Base-by-base conservation (phyloP, 2,113 vertebrate genomes). In the Crotalus viridis region DNA sequence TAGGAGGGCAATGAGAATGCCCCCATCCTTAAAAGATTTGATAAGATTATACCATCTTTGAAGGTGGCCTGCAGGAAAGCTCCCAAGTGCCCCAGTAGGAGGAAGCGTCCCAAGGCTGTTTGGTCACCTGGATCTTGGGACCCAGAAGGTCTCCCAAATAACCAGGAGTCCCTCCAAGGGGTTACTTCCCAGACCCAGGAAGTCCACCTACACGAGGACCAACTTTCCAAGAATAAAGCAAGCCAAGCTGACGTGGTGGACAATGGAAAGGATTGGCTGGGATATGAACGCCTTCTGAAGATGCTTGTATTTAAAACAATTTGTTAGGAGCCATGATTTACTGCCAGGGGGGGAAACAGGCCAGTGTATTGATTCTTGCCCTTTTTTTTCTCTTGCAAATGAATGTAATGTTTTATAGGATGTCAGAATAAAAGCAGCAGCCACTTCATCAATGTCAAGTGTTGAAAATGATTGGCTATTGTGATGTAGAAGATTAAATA, bases 391-490 rank as follows among this genome's bases (percentile, higher is more conserved):
- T 98, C 96, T 97, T 97, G 96, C 98, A 97, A 98, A 98, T 98
- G 97, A 97, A 97, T 97, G 97, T 98, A 97, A 98, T 98, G 98
- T 98, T 98, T 98, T 98, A 98, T 98, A 97, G 98, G 92, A 97
- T 98, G 98, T 98, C 98, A 98, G 98, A 98, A 98, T 98, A 97
- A 98, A 98, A 98, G 97, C 96, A 96, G 96, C 91, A 97, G 97
- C 97, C 95, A 97, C 98, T 98, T 98, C 97, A 97, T 98, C 98
- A 98, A 98, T 98, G 98, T 98, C 98, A 98, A 97, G 97, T 97
- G 98, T 98, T 98, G 98, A 98, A 98, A 98, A 98, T 97, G 98
- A 98, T 98, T 97, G 96, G 97, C 97, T 97, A 97, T 97, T 98
- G 98, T 98, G 97, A 97, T 98, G 97, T 97, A 97, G 97, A 97